Conservation (phyloP, 2,888 invertebrate species). For the Catocala sponsa region DNA sequence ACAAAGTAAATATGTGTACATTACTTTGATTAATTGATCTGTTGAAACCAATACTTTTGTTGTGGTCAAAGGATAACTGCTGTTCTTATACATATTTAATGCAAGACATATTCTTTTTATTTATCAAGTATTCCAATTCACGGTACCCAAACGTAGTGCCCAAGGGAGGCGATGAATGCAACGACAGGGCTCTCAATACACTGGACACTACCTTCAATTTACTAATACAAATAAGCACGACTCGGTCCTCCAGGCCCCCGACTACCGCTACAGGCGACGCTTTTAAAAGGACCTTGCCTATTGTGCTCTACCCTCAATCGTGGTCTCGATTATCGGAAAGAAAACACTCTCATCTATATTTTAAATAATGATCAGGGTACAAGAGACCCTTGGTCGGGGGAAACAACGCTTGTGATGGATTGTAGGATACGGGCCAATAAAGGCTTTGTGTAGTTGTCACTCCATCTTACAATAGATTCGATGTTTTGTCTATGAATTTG, state of each 20-base stretch:
- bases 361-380: slow-evolving; percentile 86
- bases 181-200: slow-evolving; percentile 66
- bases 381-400: slow-evolving; percentile 58
- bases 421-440: slow-evolving; percentile 77
- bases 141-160: slow-evolving; percentile 46
- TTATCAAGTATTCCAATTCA: slow-evolving; percentile 7
- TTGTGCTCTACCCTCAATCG: slow-evolving; percentile 84
- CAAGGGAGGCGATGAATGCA: slow-evolving; percentile 51
- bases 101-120: not conserved
- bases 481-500: slow-evolving; percentile 23
- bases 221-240: slow-evolving; percentile 84
- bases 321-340: slow-evolving; percentile 87
- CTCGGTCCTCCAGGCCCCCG: slow-evolving; percentile 67
- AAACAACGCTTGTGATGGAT: slow-evolving; percentile 83
- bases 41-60: no score
- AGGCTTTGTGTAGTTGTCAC: slow-evolving; percentile 73
- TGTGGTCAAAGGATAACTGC: no score
- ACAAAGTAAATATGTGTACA: no score
- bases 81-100: not conserved
- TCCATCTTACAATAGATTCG: slow-evolving; percentile 56
- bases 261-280: slow-evolving; percentile 73
- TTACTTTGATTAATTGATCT: no score
- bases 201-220: slow-evolving; percentile 84
- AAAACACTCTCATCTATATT: slow-evolving; percentile 88
- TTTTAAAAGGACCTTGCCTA: slow-evolving; percentile 74